Evolutionary conservation across 2,888 invertebrate genomes (phyloP), one percentile per base, ranked within the genome.

Genomic region (Hirudinaria manillensis): DNA sequence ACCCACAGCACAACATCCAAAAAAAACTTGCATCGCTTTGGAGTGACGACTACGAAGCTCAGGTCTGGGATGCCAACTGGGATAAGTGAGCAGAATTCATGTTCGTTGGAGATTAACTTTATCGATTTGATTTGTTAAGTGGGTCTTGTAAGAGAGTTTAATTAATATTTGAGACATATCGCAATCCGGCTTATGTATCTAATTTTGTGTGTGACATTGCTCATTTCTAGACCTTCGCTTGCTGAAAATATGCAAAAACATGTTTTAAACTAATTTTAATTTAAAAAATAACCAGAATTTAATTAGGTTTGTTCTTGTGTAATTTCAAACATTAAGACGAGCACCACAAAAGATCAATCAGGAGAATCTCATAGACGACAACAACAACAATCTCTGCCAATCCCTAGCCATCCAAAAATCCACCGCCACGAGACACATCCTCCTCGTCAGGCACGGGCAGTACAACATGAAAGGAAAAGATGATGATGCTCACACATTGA

Each of bases 51-150:
- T 81, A 80, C 77, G 81, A 82, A 73, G 90, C 91, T 0, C 88
- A 88, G 75, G 89, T 89, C 82, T 94, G 94, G 94, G 91, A 94
- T 81, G 87, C 87, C 74, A 93, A 94, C 86, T 94, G 94, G 94
- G 94, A 94, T 85, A 90, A 89, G 83, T 84, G 45, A 55, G 55
- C 56, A 36, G 24, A 53, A 10, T 45, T 45, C 16, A 16, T 45
- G 10, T 45, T 45, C 13, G 13, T 45, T 45, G 45, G 16, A 3
- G 36, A 36, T 6, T 36, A 10, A 36, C 36, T 36, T 36, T 45
- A 6, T n/a, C n/a, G n/a, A n/a, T n/a, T n/a, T 45, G 45, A 7
- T 45, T 45, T 45, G 10, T 7, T 45, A 45, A 45, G 16, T 10
- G 45, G 16, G 45, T 7, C 45, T 16, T 6, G 10, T 7, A 45